Evolutionary conservation across 2,113 vertebrate species (phyloP).

Genomic region (Neotoma lepida): DNA sequence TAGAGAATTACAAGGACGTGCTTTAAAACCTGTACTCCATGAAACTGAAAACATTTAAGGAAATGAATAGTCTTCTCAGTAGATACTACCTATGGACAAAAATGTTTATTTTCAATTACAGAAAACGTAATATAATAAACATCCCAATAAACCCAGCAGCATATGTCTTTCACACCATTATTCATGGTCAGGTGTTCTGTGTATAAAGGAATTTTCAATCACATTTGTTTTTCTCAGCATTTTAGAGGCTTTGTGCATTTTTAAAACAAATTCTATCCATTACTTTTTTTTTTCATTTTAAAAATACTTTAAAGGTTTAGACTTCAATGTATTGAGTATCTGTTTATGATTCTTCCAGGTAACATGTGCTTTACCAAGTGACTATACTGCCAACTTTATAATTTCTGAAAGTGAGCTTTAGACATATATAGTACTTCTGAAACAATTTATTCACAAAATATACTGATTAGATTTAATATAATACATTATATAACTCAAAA

Average conservation of each 20-base stretch:
- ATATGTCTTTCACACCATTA: neutral
- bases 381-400: neutral
- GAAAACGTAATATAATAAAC: neutral
- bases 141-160: neutral
- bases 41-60: neutral
- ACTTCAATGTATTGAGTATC: neutral
- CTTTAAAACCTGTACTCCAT: neutral
- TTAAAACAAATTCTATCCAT: neutral
- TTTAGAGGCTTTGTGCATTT: neutral
- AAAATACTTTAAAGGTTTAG: conserved; percentile 16
- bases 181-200: neutral
- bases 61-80: neutral
- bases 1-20: neutral
- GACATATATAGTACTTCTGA: neutral
- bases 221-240: neutral
- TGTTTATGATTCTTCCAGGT: neutral
- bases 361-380: neutral
- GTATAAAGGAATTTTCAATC: neutral
- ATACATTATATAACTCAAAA: neutral
- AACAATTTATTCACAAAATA: neutral
- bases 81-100: neutral
- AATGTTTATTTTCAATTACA: neutral
- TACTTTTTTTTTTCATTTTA: neutral
- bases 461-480: neutral
- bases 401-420: neutral